These are phyloP conservation scores for Psettodes erumei DNA, from an alignment of 2,113 vertebrate genomes.

Conservation along the genomic window DNA sequence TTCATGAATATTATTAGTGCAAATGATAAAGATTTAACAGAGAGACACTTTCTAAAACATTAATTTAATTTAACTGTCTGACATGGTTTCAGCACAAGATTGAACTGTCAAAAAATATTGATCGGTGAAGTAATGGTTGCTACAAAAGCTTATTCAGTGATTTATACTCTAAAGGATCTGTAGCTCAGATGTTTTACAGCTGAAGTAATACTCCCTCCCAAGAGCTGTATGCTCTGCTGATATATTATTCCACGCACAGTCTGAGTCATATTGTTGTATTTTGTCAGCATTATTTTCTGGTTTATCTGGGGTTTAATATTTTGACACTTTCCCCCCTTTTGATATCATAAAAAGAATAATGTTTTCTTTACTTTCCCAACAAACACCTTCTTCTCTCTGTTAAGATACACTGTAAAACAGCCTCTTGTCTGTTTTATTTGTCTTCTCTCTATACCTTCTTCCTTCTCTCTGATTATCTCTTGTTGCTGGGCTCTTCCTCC, in stretches of 20 bases:
- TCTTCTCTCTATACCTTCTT: constrained; percentile 77
- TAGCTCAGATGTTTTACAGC: constrained; percentile 20
- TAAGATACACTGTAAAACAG: constrained; percentile 65
- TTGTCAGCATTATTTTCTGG: constrained; percentile 14
- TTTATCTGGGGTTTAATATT: constrained; percentile 32
- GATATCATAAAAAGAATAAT: constrained; percentile 27
- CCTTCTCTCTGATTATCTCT: constrained; percentile 81
- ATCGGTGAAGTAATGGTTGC: constrained; percentile 13
- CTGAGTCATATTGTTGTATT: constrained; percentile 20
- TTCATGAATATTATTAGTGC: background rate
- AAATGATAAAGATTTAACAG: constrained; percentile 9
- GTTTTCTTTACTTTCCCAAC: constrained; percentile 41
- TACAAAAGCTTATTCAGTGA: background rate
- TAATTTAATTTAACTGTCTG: background rate
- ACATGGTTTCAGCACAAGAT: constrained; percentile 6
- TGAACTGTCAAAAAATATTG: constrained; percentile 3
- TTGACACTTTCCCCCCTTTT: constrained; percentile 13
- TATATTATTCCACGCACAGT: constrained; percentile 24
- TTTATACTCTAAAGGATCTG: constrained; percentile 4
- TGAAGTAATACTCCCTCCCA: constrained; percentile 16
- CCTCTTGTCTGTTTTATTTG: constrained; percentile 76
- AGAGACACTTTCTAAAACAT: background rate
- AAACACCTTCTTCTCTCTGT: constrained; percentile 44
- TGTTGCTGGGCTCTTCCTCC: constrained; percentile 94
- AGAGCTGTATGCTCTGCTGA: constrained; percentile 21